Conservation (phyloP, 2,888 invertebrate genomes). For the Sepiola atlantica region DNA sequence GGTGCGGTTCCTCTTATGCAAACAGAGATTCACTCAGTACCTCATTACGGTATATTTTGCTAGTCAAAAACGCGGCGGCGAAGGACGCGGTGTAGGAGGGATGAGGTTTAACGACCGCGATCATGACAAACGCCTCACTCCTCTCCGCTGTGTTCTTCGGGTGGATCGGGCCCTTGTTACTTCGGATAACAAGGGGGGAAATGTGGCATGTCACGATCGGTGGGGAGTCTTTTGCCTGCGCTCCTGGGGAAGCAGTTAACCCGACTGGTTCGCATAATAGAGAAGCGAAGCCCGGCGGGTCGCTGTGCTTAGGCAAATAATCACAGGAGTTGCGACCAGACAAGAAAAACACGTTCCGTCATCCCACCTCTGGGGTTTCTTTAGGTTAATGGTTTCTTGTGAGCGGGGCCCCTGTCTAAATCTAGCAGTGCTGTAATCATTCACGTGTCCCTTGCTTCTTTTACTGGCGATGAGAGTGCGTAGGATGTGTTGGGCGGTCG, state of each 20-base stretch:
- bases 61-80: background rate
- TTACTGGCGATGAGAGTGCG: background rate
- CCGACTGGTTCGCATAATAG: background rate
- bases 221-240: background rate
- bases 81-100: background rate
- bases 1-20: background rate
- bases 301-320: background rate
- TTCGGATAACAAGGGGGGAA: background rate
- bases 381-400: background rate
- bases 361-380: background rate
- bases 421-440: background rate
- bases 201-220: background rate
- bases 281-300: background rate
- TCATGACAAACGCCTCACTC: background rate
- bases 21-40: background rate
- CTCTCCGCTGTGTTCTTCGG: background rate
- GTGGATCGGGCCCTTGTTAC: background rate
- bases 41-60: background rate
- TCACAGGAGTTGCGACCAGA: background rate
- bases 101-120: background rate
- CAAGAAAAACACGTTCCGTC: background rate
- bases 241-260: background rate
- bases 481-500: too few species aligned
- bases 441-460: background rate
- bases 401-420: background rate